Evolutionary conservation across 1,140 invertebrate species (phyloP).

Genomic region (Phthorimaea operculella): DNA sequence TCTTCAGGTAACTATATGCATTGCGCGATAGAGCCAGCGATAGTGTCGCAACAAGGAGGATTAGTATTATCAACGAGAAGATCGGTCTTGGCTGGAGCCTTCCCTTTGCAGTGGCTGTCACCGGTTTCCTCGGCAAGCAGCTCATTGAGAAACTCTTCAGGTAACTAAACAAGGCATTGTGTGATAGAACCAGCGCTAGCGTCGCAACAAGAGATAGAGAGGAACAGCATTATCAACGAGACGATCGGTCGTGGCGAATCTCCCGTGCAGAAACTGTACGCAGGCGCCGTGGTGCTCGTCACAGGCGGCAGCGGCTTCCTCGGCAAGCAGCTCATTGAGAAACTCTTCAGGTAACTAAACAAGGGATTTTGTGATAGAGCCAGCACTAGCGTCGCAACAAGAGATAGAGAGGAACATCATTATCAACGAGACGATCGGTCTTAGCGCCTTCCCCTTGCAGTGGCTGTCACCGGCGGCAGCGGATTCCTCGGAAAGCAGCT

Average conservation of each 20-base stretch:
- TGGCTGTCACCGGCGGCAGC: neutral
- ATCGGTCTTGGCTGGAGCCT: neutral
- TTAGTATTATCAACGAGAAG: neutral
- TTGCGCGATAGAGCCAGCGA: too few relatives aligned
- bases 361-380: too few relatives aligned
- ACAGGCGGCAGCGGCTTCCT: conserved; percentile 75
- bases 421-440: neutral
- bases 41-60: neutral
- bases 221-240: conserved; percentile 3
- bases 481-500: neutral
- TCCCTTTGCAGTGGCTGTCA: neutral
- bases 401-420: too few relatives aligned
- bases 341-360: conserved; percentile 1
- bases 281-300: conserved; percentile 62
- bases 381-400: neutral
- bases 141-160: neutral
- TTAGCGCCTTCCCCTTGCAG: neutral
- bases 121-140: too few relatives aligned
- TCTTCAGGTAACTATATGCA: conserved; percentile 2
- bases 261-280: conserved; percentile 39
- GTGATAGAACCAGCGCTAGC: neutral
- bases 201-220: too few relatives aligned
- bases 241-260: conserved; percentile 9
- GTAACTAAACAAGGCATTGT: neutral
- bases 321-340: conserved; percentile 67